Evolutionary conservation across 2,113 vertebrate genomes (phyloP), one percentile per base, ranked within the genome.

Genomic region (Gobiocypris rarus): DNA sequence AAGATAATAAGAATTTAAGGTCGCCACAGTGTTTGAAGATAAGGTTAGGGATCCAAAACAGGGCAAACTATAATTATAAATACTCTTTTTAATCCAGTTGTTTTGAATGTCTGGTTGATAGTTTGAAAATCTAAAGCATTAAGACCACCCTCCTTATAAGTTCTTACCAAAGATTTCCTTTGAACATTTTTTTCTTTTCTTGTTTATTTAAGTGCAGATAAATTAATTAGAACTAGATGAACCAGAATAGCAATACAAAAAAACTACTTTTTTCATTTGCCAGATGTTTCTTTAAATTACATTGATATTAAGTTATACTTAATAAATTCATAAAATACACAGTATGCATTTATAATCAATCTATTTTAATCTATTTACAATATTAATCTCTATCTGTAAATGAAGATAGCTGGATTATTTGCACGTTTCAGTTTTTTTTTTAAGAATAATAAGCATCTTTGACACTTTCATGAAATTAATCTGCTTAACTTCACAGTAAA

Each of bases 331-430:
- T 69, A 5, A 69, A 67, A 67, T 14, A 69, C 34, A 41, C 34
- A 22, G 1, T 9, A 31, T 38, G 15, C 34, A 17, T 38, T 67
- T 22, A 41, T 11, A 69, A 69, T 41, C 4, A 11, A n/a, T 45
- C 10, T 4, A 14, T 48, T 50, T 26, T 1, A 0, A 74, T 74
- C 43, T 17, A 43, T 26, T 73, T 73, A 26, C 41, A n/a, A 73
- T 28, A 75, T 52, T 52, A 75, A 52, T 31, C 50, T 19, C 50
- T 19, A 54, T 54, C 73, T 75, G 13, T 75, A 52, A 75, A 75
- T 8, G 3, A 54, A 31, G 15, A 48, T 24, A 15, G 11, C 3
- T 15, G 11, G 24, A 24, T 26, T 13, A 43, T 22, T 56, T 59
- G 41, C 24, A 11, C 8, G 1, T n/a, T 41, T n/a, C 31, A 59